phyloP scores from a whole-genome alignment of 1,140 invertebrate species.

The Drosophila parabipectinata region DNA sequence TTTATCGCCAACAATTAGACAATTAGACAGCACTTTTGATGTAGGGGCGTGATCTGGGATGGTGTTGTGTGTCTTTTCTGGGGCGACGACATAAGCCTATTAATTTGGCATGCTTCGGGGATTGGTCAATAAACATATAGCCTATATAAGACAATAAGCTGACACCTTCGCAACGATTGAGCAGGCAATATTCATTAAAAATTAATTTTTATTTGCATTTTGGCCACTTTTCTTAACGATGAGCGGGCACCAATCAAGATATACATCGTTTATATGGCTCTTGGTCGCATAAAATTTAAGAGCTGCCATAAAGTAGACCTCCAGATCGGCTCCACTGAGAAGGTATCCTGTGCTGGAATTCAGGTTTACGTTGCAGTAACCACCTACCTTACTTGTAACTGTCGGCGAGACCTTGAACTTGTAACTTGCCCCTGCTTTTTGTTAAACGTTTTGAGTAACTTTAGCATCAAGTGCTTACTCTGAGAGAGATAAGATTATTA shows the following conservation, averaged over 20 bases:
- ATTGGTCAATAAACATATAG: conserved; percentile 29
- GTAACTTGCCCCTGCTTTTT: conserved; percentile 36
- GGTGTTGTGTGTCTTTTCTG: conserved; percentile 24
- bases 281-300: conserved; percentile 43
- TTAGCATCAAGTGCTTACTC: conserved; percentile 21
- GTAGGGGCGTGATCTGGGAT: conserved; percentile 41
- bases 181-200: conserved; percentile 46
- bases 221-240: conserved; percentile 24
- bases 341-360: conserved; percentile 9
- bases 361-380: conserved; percentile 30
- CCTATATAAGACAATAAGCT: conserved; percentile 31
- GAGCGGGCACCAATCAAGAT: conserved; percentile 28
- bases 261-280: conserved; percentile 48
- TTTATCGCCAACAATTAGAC: conserved; percentile 69
- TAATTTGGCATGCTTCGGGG: conserved; percentile 40
- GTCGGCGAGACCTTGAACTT: conserved; percentile 66
- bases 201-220: conserved; percentile 47
- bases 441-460: conserved; percentile 6
- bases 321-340: conserved; percentile 22
- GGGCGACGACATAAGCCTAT: conserved; percentile 63
- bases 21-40: conserved; percentile 54
- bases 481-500: not conserved
- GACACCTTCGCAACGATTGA: conserved; percentile 30
- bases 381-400: conserved; percentile 33
- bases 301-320: conserved; percentile 41